Percentiles rank a stretch among this genome's conserved stretches.
Evolutionary conservation across 2,797 vertebrate species (phyloP).

Genomic region (Fratercula arctica): DNA sequence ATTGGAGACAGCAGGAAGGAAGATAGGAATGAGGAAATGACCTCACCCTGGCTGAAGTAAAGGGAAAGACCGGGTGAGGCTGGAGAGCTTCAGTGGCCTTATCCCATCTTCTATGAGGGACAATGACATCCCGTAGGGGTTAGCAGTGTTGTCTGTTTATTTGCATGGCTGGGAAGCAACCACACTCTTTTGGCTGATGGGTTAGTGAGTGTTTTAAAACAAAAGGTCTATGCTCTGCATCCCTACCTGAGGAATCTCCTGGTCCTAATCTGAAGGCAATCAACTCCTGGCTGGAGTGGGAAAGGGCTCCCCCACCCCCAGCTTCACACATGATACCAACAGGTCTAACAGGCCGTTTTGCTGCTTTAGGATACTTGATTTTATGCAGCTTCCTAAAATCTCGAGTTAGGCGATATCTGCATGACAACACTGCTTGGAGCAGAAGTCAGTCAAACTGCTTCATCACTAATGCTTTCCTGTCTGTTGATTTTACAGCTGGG

Average conservation of each 20-base stretch:
- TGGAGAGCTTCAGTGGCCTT: not conserved
- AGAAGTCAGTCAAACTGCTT: not conserved
- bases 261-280: not conserved
- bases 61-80: not conserved
- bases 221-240: not conserved
- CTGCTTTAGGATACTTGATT: not conserved
- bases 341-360: not conserved
- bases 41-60: not conserved
- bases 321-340: fast-evolving
- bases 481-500: not conserved
- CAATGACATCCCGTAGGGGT: not conserved
- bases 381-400: not conserved
- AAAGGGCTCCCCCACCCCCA: not conserved
- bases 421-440: not conserved
- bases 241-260: not conserved
- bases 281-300: not conserved
- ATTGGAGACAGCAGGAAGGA: not conserved
- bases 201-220: not conserved
- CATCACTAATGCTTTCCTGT: not conserved
- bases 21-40: not conserved
- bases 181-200: not conserved
- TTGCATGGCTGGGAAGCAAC: not conserved
- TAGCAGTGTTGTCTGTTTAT: not conserved
- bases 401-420: not conserved
- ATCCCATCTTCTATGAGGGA: not conserved